Percentiles rank a stretch among this genome's conserved stretches.
Conservation (phyloP, 2,888 invertebrate species). For the Heliconius cydno region DNA sequence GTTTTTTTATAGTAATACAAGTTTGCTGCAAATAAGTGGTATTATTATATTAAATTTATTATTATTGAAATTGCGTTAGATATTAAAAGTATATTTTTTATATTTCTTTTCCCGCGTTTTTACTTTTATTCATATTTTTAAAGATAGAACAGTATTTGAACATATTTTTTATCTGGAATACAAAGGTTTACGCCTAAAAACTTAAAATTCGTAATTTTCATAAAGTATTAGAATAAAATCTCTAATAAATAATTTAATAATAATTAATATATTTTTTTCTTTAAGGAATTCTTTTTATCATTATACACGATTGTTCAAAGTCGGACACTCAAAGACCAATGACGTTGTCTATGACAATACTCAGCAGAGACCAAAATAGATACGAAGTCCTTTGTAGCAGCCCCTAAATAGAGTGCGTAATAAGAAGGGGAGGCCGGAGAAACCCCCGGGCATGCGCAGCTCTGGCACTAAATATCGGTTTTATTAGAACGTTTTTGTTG, state of each 20-base stretch:
- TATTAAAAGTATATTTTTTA: not conserved
- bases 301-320: conserved; percentile 38
- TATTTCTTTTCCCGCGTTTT: not conserved
- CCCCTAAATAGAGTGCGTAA: conserved; percentile 83
- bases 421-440: conserved; percentile 76
- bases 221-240: not conserved
- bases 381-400: conserved; percentile 77
- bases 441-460: conserved; percentile 73
- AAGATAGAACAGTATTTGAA: not conserved
- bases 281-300: conserved; percentile 23
- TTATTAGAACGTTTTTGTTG: conserved; percentile 76
- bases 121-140: not conserved
- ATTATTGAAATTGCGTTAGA: no score
- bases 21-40: no score
- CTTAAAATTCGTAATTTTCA: not conserved
- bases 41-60: not conserved
- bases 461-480: conserved; percentile 73
- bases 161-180: not conserved
- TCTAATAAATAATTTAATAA: not conserved
- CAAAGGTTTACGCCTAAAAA: not conserved
- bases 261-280: not conserved
- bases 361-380: conserved; percentile 80
- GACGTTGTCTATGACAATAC: conserved; percentile 62
- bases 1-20: not conserved
- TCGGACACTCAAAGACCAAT: conserved; percentile 64